Percentiles rank a stretch among this genome's conserved stretches.
Conservation (phyloP, 2,113 vertebrate genomes). For the Elachura formosa region DNA sequence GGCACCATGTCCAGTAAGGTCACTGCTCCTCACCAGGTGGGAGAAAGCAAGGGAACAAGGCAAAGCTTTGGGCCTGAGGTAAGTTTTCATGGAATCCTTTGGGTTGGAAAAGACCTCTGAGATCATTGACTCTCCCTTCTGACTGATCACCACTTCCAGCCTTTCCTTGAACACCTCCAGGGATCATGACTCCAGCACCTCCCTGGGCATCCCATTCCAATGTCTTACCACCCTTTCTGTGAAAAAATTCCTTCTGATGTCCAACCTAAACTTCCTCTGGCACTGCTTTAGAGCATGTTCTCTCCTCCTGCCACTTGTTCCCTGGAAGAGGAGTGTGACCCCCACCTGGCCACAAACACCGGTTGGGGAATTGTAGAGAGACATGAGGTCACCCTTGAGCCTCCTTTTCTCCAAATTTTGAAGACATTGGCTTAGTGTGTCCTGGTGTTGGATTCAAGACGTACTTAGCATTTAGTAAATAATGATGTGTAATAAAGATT, state of each 20-base stretch:
- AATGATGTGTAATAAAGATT: neutral
- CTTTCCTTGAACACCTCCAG: neutral
- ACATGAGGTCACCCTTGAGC: neutral
- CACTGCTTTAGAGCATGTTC: fast-evolving
- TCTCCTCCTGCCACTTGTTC: neutral
- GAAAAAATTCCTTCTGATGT: neutral
- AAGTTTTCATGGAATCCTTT: neutral
- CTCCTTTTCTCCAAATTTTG: neutral
- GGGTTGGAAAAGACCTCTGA: neutral
- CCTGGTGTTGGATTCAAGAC: neutral
- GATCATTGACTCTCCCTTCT: neutral
- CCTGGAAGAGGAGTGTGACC: neutral
- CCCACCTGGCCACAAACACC: neutral
- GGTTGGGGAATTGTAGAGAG: neutral
- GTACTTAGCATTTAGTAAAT: neutral
- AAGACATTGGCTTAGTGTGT: fast-evolving
- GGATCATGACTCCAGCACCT: fast-evolving
- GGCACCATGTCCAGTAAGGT: neutral
- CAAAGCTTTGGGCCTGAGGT: neutral
- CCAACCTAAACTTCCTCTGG: neutral
- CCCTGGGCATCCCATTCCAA: neutral
- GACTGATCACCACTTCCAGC: neutral
- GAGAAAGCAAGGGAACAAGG: too few relatives aligned
- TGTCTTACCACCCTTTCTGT: fast-evolving
- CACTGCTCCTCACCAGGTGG: neutral